Conservation (phyloP, 2,888 invertebrate genomes). For the Electrophaes corylata region DNA sequence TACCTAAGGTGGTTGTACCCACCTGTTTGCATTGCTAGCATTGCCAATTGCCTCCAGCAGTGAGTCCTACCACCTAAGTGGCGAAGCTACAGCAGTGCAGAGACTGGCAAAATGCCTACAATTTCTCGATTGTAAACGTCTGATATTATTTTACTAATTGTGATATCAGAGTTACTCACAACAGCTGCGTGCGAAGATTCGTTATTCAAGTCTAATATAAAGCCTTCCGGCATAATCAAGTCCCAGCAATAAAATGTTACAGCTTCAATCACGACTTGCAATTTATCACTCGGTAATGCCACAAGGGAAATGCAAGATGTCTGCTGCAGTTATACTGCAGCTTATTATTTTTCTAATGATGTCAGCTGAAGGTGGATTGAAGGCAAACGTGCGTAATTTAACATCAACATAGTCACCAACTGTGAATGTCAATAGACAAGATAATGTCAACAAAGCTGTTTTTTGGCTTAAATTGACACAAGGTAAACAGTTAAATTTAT, state of each 20-base stretch:
- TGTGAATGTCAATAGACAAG: background rate
- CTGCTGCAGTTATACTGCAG: conserved; percentile 7
- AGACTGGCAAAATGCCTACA: background rate
- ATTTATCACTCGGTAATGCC: conserved; percentile 45
- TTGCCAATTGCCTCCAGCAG: background rate
- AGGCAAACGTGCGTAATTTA: conserved; percentile 15
- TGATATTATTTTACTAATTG: conserved; percentile 1
- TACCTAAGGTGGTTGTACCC: too few species aligned
- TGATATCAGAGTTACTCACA: conserved; percentile 1
- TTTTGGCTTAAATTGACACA: background rate
- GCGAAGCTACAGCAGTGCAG: background rate
- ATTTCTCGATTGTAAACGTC: background rate
- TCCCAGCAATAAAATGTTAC: conserved; percentile 49
- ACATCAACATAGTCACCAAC: background rate
- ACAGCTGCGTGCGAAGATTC: conserved; percentile 24
- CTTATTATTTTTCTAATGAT: conserved; percentile 18
- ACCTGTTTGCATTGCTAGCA: too few species aligned
- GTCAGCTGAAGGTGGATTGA: conserved; percentile 6
- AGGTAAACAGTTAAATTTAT: background rate
- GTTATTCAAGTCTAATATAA: conserved; percentile 44
- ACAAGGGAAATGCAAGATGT: conserved; percentile 31
- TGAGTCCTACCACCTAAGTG: background rate
- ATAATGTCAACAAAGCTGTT: conserved; percentile 7
- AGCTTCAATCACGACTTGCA: conserved; percentile 47
- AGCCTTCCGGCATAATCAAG: conserved; percentile 49